These are phyloP conservation scores for Patella pellucida DNA, from an alignment of 2,888 invertebrate species.

Conservation along the genomic window DNA sequence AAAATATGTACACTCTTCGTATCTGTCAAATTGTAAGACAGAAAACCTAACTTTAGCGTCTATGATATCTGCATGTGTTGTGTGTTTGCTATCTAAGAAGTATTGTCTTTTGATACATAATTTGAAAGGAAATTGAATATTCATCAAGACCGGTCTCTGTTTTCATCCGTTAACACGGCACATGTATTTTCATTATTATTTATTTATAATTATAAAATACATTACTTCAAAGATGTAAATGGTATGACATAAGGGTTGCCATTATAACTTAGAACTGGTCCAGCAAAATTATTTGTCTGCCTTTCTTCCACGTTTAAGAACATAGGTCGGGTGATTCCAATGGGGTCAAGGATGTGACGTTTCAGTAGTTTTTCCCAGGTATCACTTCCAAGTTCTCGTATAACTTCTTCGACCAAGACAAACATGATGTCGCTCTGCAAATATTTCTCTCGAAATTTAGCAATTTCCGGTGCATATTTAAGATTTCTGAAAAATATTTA, in stretches of 20 bases:
- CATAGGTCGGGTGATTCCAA: conserved; percentile 38
- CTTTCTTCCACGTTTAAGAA: conserved; percentile 31
- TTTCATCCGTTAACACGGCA: too few relatives aligned
- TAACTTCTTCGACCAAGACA: conserved; percentile 52
- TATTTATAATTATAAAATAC: background rate
- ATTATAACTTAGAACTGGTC: conserved; percentile 23
- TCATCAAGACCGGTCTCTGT: too few relatives aligned
- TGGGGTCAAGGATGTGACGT: conserved; percentile 46
- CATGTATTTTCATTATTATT: background rate
- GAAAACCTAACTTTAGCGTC: too few relatives aligned
- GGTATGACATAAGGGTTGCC: conserved; percentile 20
- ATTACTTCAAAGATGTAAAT: conserved; percentile 25
- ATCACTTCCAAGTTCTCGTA: conserved; percentile 41
- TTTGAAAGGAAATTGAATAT: too few relatives aligned
- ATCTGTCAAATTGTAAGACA: too few relatives aligned
- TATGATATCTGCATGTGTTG: too few relatives aligned
- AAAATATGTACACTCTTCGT: too few relatives aligned
- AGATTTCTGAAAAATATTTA: conserved; percentile 43
- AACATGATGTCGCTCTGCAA: conserved; percentile 59
- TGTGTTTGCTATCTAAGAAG: too few relatives aligned
- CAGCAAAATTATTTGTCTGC: conserved; percentile 19
- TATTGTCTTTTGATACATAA: too few relatives aligned
- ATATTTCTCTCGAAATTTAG: conserved; percentile 49
- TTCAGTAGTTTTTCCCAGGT: conserved; percentile 54
- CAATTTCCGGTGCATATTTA: conserved; percentile 45